Percentiles rank a stretch among this genome's conserved stretches.
Conservation (phyloP, 1,140 invertebrate species). For the Pogonomyrmex californicus region DNA sequence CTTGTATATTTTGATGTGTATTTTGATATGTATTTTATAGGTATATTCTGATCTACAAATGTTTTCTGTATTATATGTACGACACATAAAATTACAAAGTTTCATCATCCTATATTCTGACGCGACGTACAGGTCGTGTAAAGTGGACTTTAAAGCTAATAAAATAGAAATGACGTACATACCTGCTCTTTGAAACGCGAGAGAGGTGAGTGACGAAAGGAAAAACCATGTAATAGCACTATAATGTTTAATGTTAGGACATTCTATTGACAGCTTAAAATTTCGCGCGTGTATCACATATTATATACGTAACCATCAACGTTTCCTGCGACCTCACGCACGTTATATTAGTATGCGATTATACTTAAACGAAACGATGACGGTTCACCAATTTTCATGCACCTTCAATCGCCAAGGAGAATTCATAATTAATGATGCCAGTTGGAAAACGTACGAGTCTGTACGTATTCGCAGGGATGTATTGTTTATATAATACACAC, state of each 20-base stretch:
- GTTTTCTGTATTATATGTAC: background rate
- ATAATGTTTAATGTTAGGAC: constrained; percentile 85
- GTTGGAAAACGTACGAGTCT: constrained; percentile 12
- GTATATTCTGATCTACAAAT: background rate
- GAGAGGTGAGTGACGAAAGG: constrained; percentile 30
- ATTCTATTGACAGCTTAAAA: constrained; percentile 85
- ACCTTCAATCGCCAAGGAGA: constrained; percentile 17
- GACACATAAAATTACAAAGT: background rate
- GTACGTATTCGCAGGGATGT: constrained; percentile 35
- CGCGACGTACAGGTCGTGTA: background rate
- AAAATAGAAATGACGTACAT: background rate
- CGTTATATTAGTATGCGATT: constrained; percentile 79
- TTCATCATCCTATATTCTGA: no score
- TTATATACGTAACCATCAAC: constrained; percentile 79
- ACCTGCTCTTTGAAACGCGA: background rate
- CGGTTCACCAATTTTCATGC: constrained; percentile 73
- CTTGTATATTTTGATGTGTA: background rate
- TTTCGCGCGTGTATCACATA: constrained; percentile 80
- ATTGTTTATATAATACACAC: background rate
- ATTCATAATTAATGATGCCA: constrained; percentile 41
- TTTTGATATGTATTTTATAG: background rate
- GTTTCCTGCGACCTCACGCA: constrained; percentile 73
- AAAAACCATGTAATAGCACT: constrained; percentile 80
- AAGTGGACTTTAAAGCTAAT: background rate
- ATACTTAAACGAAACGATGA: constrained; percentile 80